Evolutionary conservation across 2,797 vertebrate species (phyloP), one percentile per base, ranked within the genome.

Genomic region (Gallinago nigripennis): DNA sequence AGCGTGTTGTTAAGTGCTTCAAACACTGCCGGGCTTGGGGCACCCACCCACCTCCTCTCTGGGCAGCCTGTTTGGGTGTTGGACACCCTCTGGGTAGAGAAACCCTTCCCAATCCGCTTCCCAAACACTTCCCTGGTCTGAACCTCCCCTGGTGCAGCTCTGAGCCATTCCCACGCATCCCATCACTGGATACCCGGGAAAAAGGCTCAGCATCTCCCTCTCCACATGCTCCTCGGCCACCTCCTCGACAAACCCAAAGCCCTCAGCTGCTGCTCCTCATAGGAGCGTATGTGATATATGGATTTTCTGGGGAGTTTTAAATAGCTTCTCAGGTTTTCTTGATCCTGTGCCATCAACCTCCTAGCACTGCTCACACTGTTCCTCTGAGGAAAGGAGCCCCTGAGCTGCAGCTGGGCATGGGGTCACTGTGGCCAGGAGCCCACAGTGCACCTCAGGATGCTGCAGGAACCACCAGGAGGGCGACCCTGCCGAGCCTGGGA

Each of bases 361-460:
- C 46, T 41, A 35, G n/a, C 0, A 0, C 2, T 58, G 33, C 1
- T 65, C 45, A 14, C 35, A 1, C 10, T 9, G 50, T 5, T 25
- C 5, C 33, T 25, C 23, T 16, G n/a, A 30, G 1, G 3, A 35
- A 41, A 85, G 41, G 35, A 58, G 51, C 19, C 19, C 33, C 31
- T 35, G 18, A 56, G 25, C 28, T 35, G 37, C n/a, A 19, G 4
- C 25, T 16, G 14, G 17, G 2, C 31, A 12, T 0, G 4, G 4
- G 28, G 18, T n/a, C 57, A 17, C 30, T 1, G 2, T 1, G 3
- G 2, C 11, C 64, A 54, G 68, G 51, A 76, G 45, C 15, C 20
- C 0, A 0, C 19, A 9, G 15, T 7, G 20, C 23, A 11, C 10
- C 17, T 41, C 31, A 8, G 30, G 12, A 30, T 20, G 13, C 9